phyloP scores from a whole-genome alignment of 2,888 invertebrate genomes.

The Caenorhabditis panamensis region DNA sequence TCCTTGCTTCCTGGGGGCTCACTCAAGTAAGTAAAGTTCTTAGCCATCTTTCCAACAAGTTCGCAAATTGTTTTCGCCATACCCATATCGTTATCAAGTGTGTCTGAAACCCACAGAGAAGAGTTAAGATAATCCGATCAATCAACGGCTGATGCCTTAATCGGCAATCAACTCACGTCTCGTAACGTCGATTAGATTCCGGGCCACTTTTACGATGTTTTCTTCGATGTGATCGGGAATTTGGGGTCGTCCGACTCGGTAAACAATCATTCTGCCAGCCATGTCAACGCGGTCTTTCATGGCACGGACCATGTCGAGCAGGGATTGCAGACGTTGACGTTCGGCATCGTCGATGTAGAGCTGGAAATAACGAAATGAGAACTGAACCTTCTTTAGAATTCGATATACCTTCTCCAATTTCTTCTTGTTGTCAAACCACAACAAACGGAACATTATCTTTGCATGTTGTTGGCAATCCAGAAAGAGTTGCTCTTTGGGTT shows the following conservation, averaged over 20 bases:
- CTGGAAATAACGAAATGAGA: no score
- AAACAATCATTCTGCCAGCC: constrained; percentile 35
- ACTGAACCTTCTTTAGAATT: no score
- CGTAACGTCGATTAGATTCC: constrained; percentile 27
- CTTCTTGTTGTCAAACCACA: constrained; percentile 33
- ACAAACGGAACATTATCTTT: constrained; percentile 16
- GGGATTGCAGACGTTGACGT: not conserved
- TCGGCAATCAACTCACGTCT: constrained; percentile 17
- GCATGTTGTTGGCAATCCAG: not conserved
- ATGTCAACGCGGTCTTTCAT: constrained; percentile 31
- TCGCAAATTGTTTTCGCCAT: constrained; percentile 17
- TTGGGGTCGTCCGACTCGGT: not conserved
- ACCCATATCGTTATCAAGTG: constrained; percentile 4
- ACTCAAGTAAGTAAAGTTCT: constrained; percentile 23
- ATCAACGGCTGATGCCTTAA: not conserved
- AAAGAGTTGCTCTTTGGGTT: not conserved
- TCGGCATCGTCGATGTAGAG: not conserved
- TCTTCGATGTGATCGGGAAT: constrained; percentile 14
- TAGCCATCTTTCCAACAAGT: constrained; percentile 9
- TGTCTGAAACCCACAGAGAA: constrained; percentile 17
- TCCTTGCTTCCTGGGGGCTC: not conserved
- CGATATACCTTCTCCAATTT: constrained; percentile 12
- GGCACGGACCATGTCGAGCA: not conserved
- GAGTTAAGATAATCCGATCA: constrained; percentile 7
- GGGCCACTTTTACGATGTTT: constrained; percentile 13